Percentiles rank a stretch among this genome's conserved stretches.
phyloP scores from a whole-genome alignment of 2,113 vertebrate species.

The Pipa parva region DNA sequence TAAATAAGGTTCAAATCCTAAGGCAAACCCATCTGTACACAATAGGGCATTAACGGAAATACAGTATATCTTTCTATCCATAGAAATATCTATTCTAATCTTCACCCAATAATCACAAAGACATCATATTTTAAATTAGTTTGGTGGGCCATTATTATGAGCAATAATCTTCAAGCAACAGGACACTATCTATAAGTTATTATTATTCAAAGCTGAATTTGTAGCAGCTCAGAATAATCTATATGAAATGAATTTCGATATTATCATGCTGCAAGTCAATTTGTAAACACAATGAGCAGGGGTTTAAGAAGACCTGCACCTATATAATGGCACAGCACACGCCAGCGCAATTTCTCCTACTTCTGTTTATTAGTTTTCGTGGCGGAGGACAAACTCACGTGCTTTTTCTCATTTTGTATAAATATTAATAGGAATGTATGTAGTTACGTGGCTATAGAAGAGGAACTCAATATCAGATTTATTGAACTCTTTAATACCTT shows the following conservation, averaged over 20 bases:
- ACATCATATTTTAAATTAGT: not conserved
- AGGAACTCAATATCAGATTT: not conserved
- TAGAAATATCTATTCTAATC: not conserved
- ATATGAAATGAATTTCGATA: not conserved
- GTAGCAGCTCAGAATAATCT: not conserved
- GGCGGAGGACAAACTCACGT: not conserved
- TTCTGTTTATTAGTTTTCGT: not conserved
- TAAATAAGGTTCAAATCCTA: no score
- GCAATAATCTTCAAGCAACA: not conserved
- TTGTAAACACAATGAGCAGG: not conserved
- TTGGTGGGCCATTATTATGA: not conserved
- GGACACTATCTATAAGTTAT: not conserved
- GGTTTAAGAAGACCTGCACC: not conserved
- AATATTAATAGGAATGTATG: not conserved
- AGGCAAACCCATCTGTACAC: no score
- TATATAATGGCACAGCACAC: not conserved
- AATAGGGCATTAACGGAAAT: not conserved
- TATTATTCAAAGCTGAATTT: not conserved
- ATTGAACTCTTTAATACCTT: no score
- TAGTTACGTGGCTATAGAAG: not conserved
- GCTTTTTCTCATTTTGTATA: not conserved
- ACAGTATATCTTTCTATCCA: no score
- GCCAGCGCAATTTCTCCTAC: not conserved
- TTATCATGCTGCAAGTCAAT: not conserved
- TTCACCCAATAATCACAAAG: not conserved